A percentile compares a stretch with the other conserved stretches of the same genome.
Evolutionary conservation across 2,113 vertebrate genomes (phyloP).

Genomic region (Brachirus orientalis): DNA sequence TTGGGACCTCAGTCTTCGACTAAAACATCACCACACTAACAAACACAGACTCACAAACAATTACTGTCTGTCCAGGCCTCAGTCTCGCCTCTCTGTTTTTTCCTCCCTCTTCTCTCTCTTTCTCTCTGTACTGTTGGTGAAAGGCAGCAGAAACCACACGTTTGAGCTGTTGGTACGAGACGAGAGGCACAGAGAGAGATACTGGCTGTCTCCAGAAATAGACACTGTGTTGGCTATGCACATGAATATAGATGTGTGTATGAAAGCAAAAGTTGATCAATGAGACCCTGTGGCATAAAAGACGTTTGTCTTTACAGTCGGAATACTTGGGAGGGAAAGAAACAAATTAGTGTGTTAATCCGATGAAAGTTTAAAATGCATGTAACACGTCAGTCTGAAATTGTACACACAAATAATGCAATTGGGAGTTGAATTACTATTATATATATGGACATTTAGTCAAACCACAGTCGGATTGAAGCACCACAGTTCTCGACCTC

Average conservation of each 20-base stretch:
- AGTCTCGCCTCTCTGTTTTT: constrained; percentile 1
- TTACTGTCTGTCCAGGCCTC: constrained; percentile 38
- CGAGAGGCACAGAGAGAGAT: constrained; percentile 41
- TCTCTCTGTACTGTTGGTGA: constrained; percentile 66
- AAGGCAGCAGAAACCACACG: constrained; percentile 80
- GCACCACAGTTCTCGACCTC: no score
- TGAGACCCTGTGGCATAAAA: no score
- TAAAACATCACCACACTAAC: constrained; percentile 37
- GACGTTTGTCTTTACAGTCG: no score
- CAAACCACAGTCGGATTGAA: no score
- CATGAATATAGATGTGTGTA: background rate
- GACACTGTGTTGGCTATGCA: background rate
- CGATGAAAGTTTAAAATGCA: no score
- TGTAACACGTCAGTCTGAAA: no score
- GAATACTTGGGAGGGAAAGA: no score
- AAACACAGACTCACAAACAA: constrained; percentile 57
- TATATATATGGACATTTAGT: no score
- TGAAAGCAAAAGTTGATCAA: background rate
- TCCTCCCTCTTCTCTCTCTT: constrained; percentile 6
- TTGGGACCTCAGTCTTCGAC: constrained; percentile 53
- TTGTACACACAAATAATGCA: no score
- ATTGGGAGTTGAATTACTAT: no score
- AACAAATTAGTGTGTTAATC: no score
- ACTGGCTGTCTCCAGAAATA: constrained; percentile 24
- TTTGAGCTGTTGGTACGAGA: constrained; percentile 42